Conservation (phyloP, 2,888 invertebrate genomes). For the Clitarchus hookeri region DNA sequence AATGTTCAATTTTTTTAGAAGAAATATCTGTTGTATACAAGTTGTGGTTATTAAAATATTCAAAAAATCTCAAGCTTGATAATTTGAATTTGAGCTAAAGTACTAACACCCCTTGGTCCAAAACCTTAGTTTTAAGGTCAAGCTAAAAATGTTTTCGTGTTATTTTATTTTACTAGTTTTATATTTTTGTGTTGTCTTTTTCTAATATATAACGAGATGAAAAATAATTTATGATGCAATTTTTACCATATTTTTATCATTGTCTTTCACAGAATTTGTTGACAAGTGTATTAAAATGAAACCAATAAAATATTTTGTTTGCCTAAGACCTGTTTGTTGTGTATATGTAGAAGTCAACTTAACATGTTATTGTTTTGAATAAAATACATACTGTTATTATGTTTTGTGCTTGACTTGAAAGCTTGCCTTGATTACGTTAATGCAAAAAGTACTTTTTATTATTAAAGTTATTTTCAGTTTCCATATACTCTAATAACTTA, state of each 20-base stretch:
- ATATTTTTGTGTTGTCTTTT: conserved; percentile 35
- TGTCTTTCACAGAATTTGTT: conserved; percentile 43
- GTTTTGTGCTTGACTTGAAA: not conserved
- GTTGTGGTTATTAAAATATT: conserved; percentile 42
- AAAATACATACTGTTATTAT: conserved; percentile 3
- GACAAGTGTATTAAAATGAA: conserved; percentile 41
- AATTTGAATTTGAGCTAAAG: conserved; percentile 26
- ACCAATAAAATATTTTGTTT: conserved; percentile 42
- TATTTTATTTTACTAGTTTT: not conserved
- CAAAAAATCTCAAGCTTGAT: conserved; percentile 25
- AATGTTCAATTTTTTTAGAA: conserved; percentile 41
- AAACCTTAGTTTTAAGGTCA: not conserved
- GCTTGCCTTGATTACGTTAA: not conserved
- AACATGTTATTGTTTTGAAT: conserved; percentile 20
- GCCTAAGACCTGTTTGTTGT: conserved; percentile 26
- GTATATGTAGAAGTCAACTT: conserved; percentile 20
- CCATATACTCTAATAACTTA: no score
- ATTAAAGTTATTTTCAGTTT: no score
- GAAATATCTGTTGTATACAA: conserved; percentile 42
- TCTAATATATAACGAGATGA: conserved; percentile 31
- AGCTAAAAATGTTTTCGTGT: conserved; percentile 18
- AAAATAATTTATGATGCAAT: conserved; percentile 36
- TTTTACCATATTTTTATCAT: conserved; percentile 34
- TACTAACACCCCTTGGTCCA: conserved; percentile 22
- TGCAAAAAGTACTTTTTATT: no score